Percentiles rank a stretch among this genome's conserved stretches.
Conservation (phyloP, 2,797 vertebrate species). For the Steatocranus sp. region DNA sequence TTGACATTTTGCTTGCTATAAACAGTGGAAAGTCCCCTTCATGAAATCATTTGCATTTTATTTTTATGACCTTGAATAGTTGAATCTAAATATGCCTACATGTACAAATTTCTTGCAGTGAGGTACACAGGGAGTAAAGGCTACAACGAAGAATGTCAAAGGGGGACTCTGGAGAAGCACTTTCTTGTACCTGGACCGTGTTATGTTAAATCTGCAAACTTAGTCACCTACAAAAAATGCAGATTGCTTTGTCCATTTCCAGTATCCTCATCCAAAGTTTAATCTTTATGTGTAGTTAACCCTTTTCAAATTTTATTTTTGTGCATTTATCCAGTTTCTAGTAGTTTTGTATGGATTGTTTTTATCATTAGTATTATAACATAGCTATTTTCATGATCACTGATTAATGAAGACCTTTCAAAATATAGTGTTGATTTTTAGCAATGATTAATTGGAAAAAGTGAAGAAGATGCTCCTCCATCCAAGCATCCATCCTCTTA, state of each 20-base stretch:
- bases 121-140: background rate
- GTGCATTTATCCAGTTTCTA: background rate
- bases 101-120: background rate
- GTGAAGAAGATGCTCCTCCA: background rate
- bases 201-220: background rate
- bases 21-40: constrained; percentile 14
- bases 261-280: background rate
- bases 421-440: background rate
- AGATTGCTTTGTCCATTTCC: background rate
- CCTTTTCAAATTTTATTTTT: background rate
- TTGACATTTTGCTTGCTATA: constrained; percentile 25
- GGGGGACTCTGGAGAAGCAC: background rate
- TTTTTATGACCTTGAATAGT: constrained; percentile 9
- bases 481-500: background rate
- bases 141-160: background rate
- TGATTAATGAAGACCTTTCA: background rate
- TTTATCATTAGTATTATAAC: background rate
- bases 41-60: background rate
- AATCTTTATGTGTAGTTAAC: background rate
- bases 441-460: background rate
- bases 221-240: background rate
- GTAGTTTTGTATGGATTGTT: background rate
- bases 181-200: background rate
- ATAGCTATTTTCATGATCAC: background rate
- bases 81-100: background rate